A percentile compares a stretch with the other conserved stretches of the same genome.
phyloP scores from a whole-genome alignment of 2,797 vertebrate species.

The Anas bahamensis region DNA sequence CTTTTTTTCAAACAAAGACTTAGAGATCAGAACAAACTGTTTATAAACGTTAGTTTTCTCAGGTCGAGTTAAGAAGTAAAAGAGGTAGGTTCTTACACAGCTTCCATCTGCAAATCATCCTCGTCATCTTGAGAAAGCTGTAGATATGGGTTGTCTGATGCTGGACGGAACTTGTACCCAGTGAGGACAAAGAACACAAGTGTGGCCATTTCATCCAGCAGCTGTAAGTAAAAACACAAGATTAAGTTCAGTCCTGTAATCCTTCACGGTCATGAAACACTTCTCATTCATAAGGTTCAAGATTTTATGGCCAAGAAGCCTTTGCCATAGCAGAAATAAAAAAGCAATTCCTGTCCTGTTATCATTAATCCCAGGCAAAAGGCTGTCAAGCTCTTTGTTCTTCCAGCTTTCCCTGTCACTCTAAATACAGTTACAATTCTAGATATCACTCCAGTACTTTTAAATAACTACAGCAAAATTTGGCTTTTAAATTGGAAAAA shows the following conservation, averaged over 20 bases:
- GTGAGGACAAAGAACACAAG: constrained; percentile 88
- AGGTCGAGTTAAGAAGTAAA: neutral
- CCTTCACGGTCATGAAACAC: neutral
- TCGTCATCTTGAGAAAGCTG: constrained; percentile 87
- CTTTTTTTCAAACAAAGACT: neutral
- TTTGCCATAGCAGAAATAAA: neutral
- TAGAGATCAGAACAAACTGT: neutral
- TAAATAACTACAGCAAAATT: neutral
- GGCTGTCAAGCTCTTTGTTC: constrained; percentile 20
- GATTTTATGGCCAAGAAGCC: neutral
- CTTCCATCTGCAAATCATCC: constrained; percentile 87
- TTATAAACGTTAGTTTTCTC: neutral
- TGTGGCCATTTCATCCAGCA: constrained; percentile 87
- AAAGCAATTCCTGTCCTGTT: neutral
- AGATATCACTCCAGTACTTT: neutral
- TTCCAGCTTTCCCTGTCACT: neutral
- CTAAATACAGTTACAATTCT: neutral
- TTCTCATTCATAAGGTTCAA: neutral
- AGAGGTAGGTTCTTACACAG: constrained; percentile 81
- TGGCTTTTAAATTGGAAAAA: neutral
- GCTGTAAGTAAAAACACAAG: constrained; percentile 67
- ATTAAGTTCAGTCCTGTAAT: neutral
- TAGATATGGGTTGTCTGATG: constrained; percentile 88
- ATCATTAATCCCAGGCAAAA: neutral
- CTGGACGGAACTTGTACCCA: constrained; percentile 88